Evolutionary conservation across 2,113 vertebrate genomes (phyloP), one percentile per base, ranked within the genome.

Genomic region (Hippopotamus amphibius): DNA sequence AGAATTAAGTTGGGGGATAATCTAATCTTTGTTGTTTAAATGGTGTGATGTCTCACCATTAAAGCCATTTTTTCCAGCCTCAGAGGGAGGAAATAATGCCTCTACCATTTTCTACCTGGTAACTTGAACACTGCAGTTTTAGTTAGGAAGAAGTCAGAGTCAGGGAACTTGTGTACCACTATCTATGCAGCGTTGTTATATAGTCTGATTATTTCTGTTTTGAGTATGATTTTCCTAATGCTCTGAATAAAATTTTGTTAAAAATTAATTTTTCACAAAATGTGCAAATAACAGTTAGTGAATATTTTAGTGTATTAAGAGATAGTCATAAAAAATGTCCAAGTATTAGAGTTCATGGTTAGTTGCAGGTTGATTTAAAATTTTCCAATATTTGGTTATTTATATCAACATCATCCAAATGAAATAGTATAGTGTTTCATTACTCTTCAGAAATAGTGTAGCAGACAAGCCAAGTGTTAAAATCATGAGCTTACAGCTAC

Each of bases 231-330:
- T 96, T 96, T 96, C 97, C 72, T 96, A 96, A 88, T 94, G 16
- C 53, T 94, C 93, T 94, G 57, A 97, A 97, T 96, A 97, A 97
- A 97, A 80, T 84, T 97, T 97, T 97, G 77, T 96, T 95, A 93
- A 96, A 96, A 95, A 74, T 93, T 88, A 93, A 74, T 63, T 93
- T 94, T 92, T 71, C 63, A 97, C 79, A n/a, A 90, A 97, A 91
- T 92, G 50, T 93, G 46, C 88, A 95, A 90, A 89, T 63, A 90
- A 86, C n/a, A 88, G 71, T 85, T 95, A 74, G 43, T 97, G 63
- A 95, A 22, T 76, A 57, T 83, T 97, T 96, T 95, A 96, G 22
- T 80, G 65, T 97, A 96, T 81, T 97, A 83, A 96, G 97, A 85
- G 28, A 55, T 55, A 69, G 46, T 95, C 63, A 90, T 74, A 48